Base-by-base conservation (phyloP, 2,113 vertebrate species). In the Setophaga kirtlandii region DNA sequence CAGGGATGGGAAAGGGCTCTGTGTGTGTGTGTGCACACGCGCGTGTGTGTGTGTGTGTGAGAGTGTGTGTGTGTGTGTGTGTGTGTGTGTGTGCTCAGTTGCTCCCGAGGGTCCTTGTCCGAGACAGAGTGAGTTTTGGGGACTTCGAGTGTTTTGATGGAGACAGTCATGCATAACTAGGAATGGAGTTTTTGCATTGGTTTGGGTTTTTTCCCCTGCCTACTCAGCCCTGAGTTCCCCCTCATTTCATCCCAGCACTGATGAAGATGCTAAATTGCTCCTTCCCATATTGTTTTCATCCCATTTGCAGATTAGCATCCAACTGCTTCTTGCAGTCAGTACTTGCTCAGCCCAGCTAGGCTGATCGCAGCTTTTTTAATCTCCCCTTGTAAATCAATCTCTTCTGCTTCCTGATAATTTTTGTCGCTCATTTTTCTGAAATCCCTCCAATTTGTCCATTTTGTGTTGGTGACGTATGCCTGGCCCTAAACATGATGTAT, bases 401-500 rank as follows among this genome's bases (percentile, higher is more conserved):
- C 33, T 90, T 74, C 84, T 92, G 60, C 87, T 52, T 83, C 92
- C 73, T 76, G 87, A 96, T 96, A 50, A 95, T 95, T 96, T 97
- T 92, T 96, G 93, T 96, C 15, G 0, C 73, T 95, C 50, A 3
- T 90, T 96, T 95, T 94, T 83, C 93, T 96, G 95, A 96, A 97
- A 94, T 94, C 91, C 82, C 93, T 95, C 92, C 93, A 96, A 96
- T 96, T 96, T 97, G 94, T 94, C 94, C 90, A 91, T 96, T 97
- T 95, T 90, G 87, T 93, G 83, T 91, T 0, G 18, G 92, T 96
- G 96, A 95, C 70, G 90, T 93, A 95, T 97, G 87, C 52, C 82
- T 94, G 93, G 93, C 76, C 94, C 91, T 96, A 96, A 97, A 95
- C 96, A 96, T 97, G 96, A 97, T 97, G 95, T 97, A 96, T 95